Conservation (phyloP, 1,140 invertebrate species). For the Halesus radiatus region DNA sequence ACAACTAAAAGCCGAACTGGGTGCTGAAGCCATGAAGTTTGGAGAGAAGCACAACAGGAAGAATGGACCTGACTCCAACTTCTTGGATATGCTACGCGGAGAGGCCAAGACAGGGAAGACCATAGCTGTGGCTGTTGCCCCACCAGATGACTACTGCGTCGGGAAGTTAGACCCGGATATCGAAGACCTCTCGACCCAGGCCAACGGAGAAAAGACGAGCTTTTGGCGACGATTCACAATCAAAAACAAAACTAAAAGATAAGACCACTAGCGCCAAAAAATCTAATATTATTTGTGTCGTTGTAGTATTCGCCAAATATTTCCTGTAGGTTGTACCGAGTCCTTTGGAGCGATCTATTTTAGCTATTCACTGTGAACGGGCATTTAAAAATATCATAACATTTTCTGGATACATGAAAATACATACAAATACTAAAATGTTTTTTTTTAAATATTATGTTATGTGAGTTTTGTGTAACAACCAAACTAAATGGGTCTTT, state of each 20-base stretch:
- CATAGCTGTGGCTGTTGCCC: constrained; percentile 61
- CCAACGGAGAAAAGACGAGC: constrained; percentile 74
- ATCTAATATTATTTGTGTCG: not conserved
- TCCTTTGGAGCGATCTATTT: constrained; percentile 18
- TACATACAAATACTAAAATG: too few species aligned
- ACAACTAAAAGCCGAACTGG: constrained; percentile 77
- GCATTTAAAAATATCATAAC: too few species aligned
- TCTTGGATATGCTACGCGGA: constrained; percentile 78
- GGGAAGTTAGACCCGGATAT: constrained; percentile 65
- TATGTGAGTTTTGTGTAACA: too few species aligned
- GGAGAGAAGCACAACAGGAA: constrained; percentile 74
- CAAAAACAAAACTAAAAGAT: constrained; percentile 80
- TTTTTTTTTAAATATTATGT: too few species aligned
- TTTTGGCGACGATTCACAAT: constrained; percentile 82
- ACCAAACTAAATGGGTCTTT: too few species aligned
- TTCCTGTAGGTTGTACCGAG: constrained; percentile 24
- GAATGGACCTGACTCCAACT: constrained; percentile 76
- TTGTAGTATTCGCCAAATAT: constrained; percentile 43
- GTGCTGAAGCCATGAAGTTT: constrained; percentile 78
- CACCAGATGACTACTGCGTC: constrained; percentile 65
- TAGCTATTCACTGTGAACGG: too few species aligned
- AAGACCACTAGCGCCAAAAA: constrained; percentile 58
- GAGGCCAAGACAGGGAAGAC: constrained; percentile 71
- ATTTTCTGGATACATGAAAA: too few species aligned
- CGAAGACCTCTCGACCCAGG: constrained; percentile 61